Base-by-base conservation (phyloP, 2,888 invertebrate species). In the Cyclophora albipunctata region DNA sequence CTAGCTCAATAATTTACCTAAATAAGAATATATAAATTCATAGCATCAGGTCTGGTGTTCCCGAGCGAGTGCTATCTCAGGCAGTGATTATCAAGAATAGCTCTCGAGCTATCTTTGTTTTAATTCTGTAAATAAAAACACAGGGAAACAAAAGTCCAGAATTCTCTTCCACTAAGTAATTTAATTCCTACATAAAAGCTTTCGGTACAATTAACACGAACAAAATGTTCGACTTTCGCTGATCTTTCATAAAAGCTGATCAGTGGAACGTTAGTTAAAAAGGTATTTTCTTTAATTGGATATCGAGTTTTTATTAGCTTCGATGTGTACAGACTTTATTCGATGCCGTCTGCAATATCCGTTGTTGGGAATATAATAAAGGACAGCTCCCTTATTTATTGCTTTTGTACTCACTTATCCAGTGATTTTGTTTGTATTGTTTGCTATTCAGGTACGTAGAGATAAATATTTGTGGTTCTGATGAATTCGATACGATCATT, bases 271-370 rank as follows among this genome's bases (percentile, higher is more conserved):
- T 66, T 66, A 49, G 67, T 65, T 62, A 71, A 73, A 71, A 69
- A 67, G 66, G 66, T 67, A 71, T 70, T 71, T 67, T 63, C 66
- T 73, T 66, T 75, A 75, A 75, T 73, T 74, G 57, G 59, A 67
- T 66, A 71, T 70, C 61, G 64, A 69, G 64, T 68, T 68, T 37
- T 43, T 67, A 69, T 71, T 67, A 57, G 47, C 53, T 63, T 57
- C 54, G 56, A 59, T 57, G 57, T 55, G 54, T 45, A 49, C 48
- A 45, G 57, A 59, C 54, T 55, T 59, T 60, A 52, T 40, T 46
- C 48, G 49, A 50, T 48, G 54, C 49, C 46, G 37, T 37, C 47
- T 53, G 55, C 54, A 58, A 66, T 67, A 63, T 62, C 55, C 55
- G 53, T 48, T 54, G 55, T 34, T 34, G 41, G 42, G 45, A 57